Evolutionary conservation across 2,113 vertebrate species (phyloP), one percentile per base, ranked within the genome.

Genomic region (Polyodon spathula): DNA sequence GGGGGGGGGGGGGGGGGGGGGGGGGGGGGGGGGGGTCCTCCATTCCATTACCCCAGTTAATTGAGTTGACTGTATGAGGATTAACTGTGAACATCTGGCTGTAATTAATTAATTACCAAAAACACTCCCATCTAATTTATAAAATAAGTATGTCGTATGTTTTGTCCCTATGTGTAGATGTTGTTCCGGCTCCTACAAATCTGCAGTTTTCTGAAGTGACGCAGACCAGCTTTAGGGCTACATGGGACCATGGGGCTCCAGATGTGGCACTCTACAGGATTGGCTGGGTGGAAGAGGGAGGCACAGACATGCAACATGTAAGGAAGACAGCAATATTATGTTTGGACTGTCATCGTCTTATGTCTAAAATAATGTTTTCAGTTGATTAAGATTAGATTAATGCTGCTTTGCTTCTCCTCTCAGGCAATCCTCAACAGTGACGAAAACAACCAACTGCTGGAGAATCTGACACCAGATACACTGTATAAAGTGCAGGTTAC

Each of bases 181-280:
- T 86, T 7, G 95, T 98, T 67, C 96, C 96, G 44, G 86, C 96
- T 4, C 95, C 96, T 3, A 84, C 79, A 62, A 89, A 94, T 77
- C 83, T 98, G 57, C 79, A 42, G 66, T 88, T 93, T 67, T 92
- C 93, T 1, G 91, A 94, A 2, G 79, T 94, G 54, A 89, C 86
- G 17, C 84, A 86, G 0, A 88, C 84, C 44, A 92, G 90, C 16
- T 97, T 99, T 81, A 82, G 86, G 71, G 90, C 76, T 38, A 88
- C 88, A 0, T 99, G 96, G 96, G 86, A 95, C 37, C 94, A 97
- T 14, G 93, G 92, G 16, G 96, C 93, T 60, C 78, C 89, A 0
- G 95, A 99, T 52, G 94, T 98, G 5, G 83, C 89, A 62, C 81
- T 99, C 0, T 99, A 97, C 59, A 91, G 94, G 63, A 68, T 99